Base-by-base conservation (phyloP, 2,888 invertebrate genomes). In the Parascotia fuliginaria region DNA sequence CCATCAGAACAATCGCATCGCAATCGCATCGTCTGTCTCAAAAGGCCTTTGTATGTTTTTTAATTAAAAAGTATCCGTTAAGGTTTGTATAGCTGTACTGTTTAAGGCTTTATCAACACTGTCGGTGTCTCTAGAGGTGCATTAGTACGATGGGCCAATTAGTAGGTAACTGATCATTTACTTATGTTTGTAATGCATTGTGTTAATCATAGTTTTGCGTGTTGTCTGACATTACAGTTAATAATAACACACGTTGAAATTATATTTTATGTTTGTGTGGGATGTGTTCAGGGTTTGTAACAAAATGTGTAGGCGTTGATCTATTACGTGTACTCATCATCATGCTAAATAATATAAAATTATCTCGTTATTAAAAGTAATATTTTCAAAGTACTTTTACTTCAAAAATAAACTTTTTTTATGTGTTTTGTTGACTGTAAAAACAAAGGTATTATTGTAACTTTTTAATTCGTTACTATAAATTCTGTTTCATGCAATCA, bases 191-290 rank as follows among this genome's bases (percentile, higher is more conserved):
- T 32, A 13, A 28, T 33, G n/a, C 28, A 32, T 12, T 40, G 0
- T n/a, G 47, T 16, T 57, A 64, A 46, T 64, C 31, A 48, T 45
- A 32, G 33, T 49, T 42, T 65, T 34, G 53, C 51, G 49, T 65
- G 61, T 36, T 46, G 38, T 33, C 33, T 5, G 22, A 29, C 39
- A 49, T 60, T 56, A 49, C 3, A 7, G 1, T 24, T 24, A 22
- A 33, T 49, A 44, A 24, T 9, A 19, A 27, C 31, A 14, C n/a
- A n/a, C n/a, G 27, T 24, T 22, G 22, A 7, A 24, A 9, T 1
- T 6, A 7, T 24, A 24, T 24, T 6, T 7, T 6, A 3, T 6
- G 24, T 9, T 1, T 24, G 24, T 24, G 19, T 19, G n/a, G n/a
- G n/a, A n/a, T 5, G 5, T 19, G 5, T 19, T 19, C 19, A 19